Evolutionary conservation across 2,113 vertebrate genomes (phyloP).

Genomic region (Pterocles orientalis): DNA sequence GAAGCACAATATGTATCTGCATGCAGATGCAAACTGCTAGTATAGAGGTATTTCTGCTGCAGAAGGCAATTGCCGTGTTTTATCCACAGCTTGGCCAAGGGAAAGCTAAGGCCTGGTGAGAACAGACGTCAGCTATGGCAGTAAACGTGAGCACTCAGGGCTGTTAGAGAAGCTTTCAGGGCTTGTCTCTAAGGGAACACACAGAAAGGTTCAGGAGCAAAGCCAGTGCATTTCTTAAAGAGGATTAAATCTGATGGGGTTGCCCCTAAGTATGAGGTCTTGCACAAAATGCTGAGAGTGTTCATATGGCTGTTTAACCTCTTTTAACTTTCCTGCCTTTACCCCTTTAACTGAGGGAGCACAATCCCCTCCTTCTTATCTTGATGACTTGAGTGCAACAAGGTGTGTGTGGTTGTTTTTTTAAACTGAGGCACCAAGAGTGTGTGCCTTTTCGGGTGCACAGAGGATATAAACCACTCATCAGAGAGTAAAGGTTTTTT

Average conservation of each 20-base stretch:
- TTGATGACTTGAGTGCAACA: not conserved
- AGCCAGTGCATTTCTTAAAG: not conserved
- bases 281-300: not conserved
- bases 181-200: conserved; percentile 42
- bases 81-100: not conserved
- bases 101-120: not conserved
- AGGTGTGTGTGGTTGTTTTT: not conserved
- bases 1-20: not conserved
- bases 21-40: not conserved
- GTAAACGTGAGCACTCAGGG: not conserved
- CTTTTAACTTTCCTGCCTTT: not conserved
- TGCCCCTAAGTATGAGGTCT: not conserved
- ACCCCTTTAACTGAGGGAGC: not conserved
- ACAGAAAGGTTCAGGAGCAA: not conserved
- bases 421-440: not conserved
- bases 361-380: not conserved
- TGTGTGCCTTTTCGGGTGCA: not conserved
- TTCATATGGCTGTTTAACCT: not conserved
- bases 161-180: not conserved
- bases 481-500: no score
- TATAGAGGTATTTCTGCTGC: not conserved
- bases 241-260: conserved; percentile 9
- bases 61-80: not conserved
- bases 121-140: not conserved
- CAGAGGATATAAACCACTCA: not conserved